Base-by-base conservation (phyloP, 1,140 invertebrate species). In the Drosophila gunungcola region DNA sequence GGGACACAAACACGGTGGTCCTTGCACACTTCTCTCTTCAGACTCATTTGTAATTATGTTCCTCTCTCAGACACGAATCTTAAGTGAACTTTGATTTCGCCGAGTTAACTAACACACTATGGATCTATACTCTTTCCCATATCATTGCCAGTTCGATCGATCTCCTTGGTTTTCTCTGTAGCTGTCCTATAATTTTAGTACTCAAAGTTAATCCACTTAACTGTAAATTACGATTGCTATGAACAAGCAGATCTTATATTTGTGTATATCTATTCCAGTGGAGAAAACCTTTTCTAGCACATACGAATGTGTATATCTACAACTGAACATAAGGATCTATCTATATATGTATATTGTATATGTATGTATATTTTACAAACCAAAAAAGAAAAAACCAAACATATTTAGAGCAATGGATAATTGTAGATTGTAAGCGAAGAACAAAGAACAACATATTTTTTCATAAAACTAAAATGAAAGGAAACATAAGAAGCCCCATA, bases 321-420 rank as follows among this genome's bases (percentile, higher is more conserved):
- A 83, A 83, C 76, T 80, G 77, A 83, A 83, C 73, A 80, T 67
- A 80, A 85, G 58, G 67, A 80, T 85, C 72, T 80, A 78, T 77
- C 61, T 78, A 80, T 89, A 75, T 75, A 75, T 74, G 45, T 75
- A 83, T 82, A 82, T 88, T 86, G 78, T 86, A 89, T 83, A 88
- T 86, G 78, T 88, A 86, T 86, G 80, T 88, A 88, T 88, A 86
- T 86, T 86, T 86, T 86, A 88, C 83, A 90, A 89, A 90, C 36
- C 39, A 62, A 74, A 49, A 53, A 63, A 21, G 16, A 21, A 55
- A 61, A 78, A 63, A 55, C 49, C 29, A 82, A 78, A 78, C 56
- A 82, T 76, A 80, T 70, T 80, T 80, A 78, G 64, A 67, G 43
- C 64, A 84, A 84, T 74, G 60, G 51, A 80, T 89, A 73, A 60